A percentile compares a stretch with the other conserved stretches of the same genome.
Conservation (phyloP, 2,888 invertebrate species). For the Coecobrya sp. region DNA sequence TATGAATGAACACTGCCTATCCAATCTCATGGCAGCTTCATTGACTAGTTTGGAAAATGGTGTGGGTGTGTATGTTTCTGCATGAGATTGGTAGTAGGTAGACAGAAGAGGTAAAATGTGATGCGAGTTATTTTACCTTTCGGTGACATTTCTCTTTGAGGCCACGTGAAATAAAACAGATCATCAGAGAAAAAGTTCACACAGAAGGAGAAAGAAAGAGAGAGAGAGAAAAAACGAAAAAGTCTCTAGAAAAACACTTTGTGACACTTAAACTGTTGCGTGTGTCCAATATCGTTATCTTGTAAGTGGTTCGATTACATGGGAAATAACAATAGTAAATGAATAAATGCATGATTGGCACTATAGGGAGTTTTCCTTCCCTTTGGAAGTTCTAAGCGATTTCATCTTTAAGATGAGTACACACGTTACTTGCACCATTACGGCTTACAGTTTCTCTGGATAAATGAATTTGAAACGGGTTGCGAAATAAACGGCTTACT, state of each 20-base stretch:
- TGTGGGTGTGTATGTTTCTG: conserved; percentile 39
- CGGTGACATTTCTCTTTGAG: neutral
- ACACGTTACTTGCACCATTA: too few relatives aligned
- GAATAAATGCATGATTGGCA: too few relatives aligned
- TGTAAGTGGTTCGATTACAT: too few relatives aligned
- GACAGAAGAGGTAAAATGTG: neutral
- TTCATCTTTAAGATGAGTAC: too few relatives aligned
- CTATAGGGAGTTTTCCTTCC: too few relatives aligned
- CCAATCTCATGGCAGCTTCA: neutral
- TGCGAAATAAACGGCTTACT: too few relatives aligned
- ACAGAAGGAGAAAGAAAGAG: neutral
- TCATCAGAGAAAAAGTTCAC: neutral
- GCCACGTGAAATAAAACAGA: neutral
- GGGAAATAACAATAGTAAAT: too few relatives aligned
- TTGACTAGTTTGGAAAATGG: conserved; percentile 49
- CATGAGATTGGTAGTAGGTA: neutral
- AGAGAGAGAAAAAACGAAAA: neutral
- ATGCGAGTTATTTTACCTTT: neutral
- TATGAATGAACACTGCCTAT: conserved; percentile 39
- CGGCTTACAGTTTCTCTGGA: too few relatives aligned
- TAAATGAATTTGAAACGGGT: too few relatives aligned
- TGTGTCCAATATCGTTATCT: neutral
- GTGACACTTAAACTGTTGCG: neutral
- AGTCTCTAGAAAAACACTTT: neutral
- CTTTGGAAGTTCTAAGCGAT: too few relatives aligned